phyloP scores from a whole-genome alignment of 2,888 invertebrate genomes.

The Patella pellucida region DNA sequence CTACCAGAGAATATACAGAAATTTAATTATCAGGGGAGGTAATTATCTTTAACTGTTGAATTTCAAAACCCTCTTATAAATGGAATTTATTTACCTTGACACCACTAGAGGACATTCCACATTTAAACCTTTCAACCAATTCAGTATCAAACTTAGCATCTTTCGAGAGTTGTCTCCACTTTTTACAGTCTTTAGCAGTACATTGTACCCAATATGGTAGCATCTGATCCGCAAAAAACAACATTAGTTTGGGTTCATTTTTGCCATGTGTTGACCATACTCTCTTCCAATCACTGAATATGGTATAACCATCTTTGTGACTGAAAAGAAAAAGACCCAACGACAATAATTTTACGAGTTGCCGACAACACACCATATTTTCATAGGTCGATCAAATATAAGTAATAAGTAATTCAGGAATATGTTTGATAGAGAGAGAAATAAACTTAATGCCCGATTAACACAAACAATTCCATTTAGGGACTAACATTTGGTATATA shows the following conservation, averaged over 20 bases:
- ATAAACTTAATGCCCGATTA: too few species aligned
- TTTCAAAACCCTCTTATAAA: too few species aligned
- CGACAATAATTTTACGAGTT: background rate
- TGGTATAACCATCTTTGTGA: constrained; percentile 56
- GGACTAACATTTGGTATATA: too few species aligned
- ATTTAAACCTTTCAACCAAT: constrained; percentile 56
- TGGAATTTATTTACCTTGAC: constrained; percentile 34
- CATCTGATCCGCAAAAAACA: constrained; percentile 66
- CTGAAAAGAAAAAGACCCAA: constrained; percentile 38
- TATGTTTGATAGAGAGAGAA: too few species aligned
- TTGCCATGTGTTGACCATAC: constrained; percentile 64
- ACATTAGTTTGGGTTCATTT: constrained; percentile 60
- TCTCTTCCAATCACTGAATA: constrained; percentile 62
- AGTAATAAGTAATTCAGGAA: too few species aligned
- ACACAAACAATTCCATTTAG: too few species aligned
- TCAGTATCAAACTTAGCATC: constrained; percentile 50
- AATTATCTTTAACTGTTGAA: too few species aligned
- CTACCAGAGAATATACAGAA: too few species aligned
- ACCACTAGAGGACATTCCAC: constrained; percentile 47
- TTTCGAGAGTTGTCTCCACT: constrained; percentile 69
- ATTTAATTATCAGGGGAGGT: too few species aligned
- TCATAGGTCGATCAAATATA: too few species aligned
- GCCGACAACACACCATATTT: background rate
- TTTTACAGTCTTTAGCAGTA: constrained; percentile 58
- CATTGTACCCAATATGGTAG: constrained; percentile 72